Evolutionary conservation across 64 coral and sea anemone genomes (phyloP).

Genomic region (Stichodactyla helianthus): DNA sequence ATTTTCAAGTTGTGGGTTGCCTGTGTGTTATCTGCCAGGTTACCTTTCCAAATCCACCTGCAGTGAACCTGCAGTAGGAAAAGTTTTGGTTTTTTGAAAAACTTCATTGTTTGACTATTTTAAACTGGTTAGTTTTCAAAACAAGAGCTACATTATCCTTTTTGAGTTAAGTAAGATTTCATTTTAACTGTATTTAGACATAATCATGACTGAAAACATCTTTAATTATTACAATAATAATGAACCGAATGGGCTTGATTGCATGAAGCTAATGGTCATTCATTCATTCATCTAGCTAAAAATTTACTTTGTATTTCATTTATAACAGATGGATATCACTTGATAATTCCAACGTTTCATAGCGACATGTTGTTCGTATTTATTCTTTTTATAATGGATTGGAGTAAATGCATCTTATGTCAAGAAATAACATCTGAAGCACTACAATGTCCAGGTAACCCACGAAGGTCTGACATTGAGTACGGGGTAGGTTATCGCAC

Average conservation of each 20-base stretch:
- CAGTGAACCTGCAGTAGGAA: not conserved
- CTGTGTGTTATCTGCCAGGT: constrained; percentile 18
- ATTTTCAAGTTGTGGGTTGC: not conserved
- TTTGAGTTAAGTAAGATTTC: not conserved
- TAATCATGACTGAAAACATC: not conserved
- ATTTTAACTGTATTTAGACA: not conserved
- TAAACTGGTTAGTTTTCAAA: not conserved
- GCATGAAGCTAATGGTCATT: not conserved
- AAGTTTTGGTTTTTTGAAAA: not conserved
- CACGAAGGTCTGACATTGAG: constrained; percentile 1
- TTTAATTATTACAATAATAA: not conserved
- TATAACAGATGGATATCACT: not conserved
- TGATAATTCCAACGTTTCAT: not conserved
- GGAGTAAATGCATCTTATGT: constrained; percentile 51
- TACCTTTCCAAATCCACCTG: constrained; percentile 26
- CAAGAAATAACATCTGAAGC: constrained; percentile 30
- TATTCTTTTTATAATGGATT: constrained; percentile 22
- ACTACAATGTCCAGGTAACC: constrained; percentile 19
- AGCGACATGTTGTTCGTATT: not conserved
- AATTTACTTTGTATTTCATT: not conserved
- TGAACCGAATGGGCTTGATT: not conserved
- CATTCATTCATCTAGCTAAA: not conserved
- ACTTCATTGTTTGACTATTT: not conserved
- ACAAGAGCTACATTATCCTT: not conserved
- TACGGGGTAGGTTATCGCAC: constrained; percentile 4